phyloP scores from a whole-genome alignment of 1,140 invertebrate species.

The Megathymus violae region DNA sequence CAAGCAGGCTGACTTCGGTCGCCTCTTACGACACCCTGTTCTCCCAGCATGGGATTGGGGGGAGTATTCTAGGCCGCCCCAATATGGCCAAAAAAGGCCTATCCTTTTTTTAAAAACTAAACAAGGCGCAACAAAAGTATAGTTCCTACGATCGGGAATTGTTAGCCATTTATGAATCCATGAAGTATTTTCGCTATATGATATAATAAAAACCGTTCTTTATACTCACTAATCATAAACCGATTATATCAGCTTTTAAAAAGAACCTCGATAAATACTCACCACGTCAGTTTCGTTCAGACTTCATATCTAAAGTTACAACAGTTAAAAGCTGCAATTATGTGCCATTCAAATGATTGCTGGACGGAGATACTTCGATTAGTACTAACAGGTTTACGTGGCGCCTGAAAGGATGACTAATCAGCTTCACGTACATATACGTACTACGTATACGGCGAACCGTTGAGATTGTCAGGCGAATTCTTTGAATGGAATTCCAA shows the following conservation, averaged over 20 bases:
- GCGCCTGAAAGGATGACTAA: slow-evolving; percentile 11
- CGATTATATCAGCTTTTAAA: slow-evolving; percentile 10
- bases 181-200: slow-evolving; percentile 33
- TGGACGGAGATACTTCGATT: slow-evolving; percentile 12
- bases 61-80: no score
- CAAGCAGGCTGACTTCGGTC: no score
- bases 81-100: no score
- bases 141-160: slow-evolving; percentile 29
- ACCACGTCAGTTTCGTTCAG: no score
- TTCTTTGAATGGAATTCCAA: background rate
- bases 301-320: no score
- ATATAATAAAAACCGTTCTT: slow-evolving; percentile 10
- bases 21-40: no score
- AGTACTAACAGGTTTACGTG: slow-evolving; percentile 7
- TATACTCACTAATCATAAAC: slow-evolving; percentile 28
- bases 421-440: background rate
- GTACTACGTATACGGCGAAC: slow-evolving; percentile 12
- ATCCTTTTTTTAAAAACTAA: slow-evolving; percentile 1
- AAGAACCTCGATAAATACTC: no score
- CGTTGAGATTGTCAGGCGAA: background rate
- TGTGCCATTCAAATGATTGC: slow-evolving; percentile 1
- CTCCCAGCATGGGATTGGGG: no score
- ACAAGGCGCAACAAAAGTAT: background rate
- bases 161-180: slow-evolving; percentile 30
- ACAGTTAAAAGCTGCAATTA: background rate